Base-by-base conservation (phyloP, 2,888 invertebrate species). In the Caenorhabditis afra region DNA sequence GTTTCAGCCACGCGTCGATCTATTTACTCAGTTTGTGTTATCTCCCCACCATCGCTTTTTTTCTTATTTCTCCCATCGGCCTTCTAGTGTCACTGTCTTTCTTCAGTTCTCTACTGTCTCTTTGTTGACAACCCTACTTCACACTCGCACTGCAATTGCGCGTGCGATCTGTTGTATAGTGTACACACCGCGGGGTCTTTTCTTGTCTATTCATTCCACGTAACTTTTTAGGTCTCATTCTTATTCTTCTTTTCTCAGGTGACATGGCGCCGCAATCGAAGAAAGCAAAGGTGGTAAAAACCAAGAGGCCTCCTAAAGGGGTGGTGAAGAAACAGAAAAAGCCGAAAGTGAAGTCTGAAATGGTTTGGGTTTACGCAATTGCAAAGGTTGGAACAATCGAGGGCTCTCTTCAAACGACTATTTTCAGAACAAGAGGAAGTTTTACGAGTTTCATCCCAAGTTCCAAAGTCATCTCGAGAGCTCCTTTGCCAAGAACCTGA, bases 381-480 rank as follows among this genome's bases (percentile, higher is more conserved):
- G 23, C 16, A 4, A 64, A 35, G 37, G 59, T 59, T 20, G 22
- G 20, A 22, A 1, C 8, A 2, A 1, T 4, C 1, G 11, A 39
- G 11, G 4, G 23, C 4, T 14, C 14, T 3, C 7, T 10, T 0
- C 18, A 29, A 0, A 16, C 35, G 49, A 23, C 0, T 14, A 3
- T n/a, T 53, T 70, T 11, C 50, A 55, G n/a, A 29, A 18, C 16
- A 55, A 39, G 16, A 2, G 14, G 18, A 62, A 47, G 49, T 11
- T 7, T 12, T 73, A 58, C 45, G 73, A 73, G 37, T 73, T 64
- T 22, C 73, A 73, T 14, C 44, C 44, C 3, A 29, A 57, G 3
- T 14, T 64, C 14, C 73, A 73, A 52, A 44, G 50, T 0, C 52
- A 64, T 44, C 64, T 73, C 29, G 73, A 73, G 18, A n/a, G 8